A percentile compares a stretch with the other conserved stretches of the same genome.
Conservation (phyloP, 2,888 invertebrate genomes). For the Lithosia quadra region DNA sequence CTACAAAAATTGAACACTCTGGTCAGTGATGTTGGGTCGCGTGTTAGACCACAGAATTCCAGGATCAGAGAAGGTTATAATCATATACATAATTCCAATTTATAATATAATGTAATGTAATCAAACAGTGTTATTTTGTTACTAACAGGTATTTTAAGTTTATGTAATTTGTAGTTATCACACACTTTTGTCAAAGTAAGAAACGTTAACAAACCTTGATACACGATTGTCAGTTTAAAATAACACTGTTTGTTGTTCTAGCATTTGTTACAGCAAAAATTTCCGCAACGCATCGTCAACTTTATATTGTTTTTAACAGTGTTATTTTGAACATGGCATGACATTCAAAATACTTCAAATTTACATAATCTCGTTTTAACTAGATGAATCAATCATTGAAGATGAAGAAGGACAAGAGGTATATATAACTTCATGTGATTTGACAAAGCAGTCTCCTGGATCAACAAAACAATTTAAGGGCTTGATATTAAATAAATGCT, state of each 20-base stretch:
- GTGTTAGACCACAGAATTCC: slow-evolving; percentile 65
- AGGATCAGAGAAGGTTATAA: slow-evolving; percentile 69
- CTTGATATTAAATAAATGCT: slow-evolving; percentile 63
- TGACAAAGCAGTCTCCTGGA: slow-evolving; percentile 58
- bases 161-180: neutral
- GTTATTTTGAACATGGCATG: slow-evolving; percentile 63
- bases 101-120: neutral
- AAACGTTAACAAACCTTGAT: neutral
- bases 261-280: slow-evolving; percentile 52
- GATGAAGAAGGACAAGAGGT: slow-evolving; percentile 67
- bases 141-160: slow-evolving; percentile 10
- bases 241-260: slow-evolving; percentile 70
- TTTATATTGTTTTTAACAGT: slow-evolving; percentile 56
- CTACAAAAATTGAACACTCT: slow-evolving; percentile 56
- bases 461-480: slow-evolving; percentile 63
- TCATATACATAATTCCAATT: slow-evolving; percentile 13
- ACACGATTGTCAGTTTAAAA: slow-evolving; percentile 56
- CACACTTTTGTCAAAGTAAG: slow-evolving; percentile 10
- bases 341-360: slow-evolving; percentile 17
- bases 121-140: slow-evolving; percentile 68
- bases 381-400: slow-evolving; percentile 53
- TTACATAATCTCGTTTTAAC: slow-evolving; percentile 39
- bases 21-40: slow-evolving; percentile 49
- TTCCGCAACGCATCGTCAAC: slow-evolving; percentile 68
- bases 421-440: slow-evolving; percentile 72